Conservation (phyloP, 2,113 vertebrate genomes). For the Micronycteris hirsuta region DNA sequence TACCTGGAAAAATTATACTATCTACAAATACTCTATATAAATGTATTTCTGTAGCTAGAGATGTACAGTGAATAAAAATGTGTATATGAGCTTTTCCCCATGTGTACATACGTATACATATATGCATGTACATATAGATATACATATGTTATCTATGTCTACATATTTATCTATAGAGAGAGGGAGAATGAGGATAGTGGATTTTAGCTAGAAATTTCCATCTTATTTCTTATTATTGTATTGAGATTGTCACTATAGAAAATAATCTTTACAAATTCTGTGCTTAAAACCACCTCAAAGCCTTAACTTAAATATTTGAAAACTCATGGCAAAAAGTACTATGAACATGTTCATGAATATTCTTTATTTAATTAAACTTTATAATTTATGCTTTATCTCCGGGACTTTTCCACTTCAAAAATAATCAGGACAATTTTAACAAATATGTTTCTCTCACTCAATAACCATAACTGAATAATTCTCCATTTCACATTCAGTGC, state of each 20-base stretch:
- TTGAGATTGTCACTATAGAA: background rate
- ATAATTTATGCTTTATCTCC: conserved; percentile 40
- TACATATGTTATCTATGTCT: background rate
- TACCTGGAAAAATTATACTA: background rate
- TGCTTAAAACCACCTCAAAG: conserved; percentile 21
- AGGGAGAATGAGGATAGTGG: background rate
- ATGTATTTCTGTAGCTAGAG: background rate
- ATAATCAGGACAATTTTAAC: conserved; percentile 17
- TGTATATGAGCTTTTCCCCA: background rate
- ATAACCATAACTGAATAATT: background rate
- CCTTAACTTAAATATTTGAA: conserved; percentile 39
- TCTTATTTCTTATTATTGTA: background rate
- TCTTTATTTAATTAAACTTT: conserved; percentile 40
- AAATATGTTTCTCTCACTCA: conserved; percentile 30
- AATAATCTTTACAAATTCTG: background rate
- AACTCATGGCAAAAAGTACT: background rate
- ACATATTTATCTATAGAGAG: background rate
- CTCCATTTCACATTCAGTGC: conserved; percentile 22
- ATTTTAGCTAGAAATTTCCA: background rate
- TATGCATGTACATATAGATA: background rate
- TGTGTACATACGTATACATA: background rate
- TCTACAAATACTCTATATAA: background rate
- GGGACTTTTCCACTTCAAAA: conserved; percentile 37
- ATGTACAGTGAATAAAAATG: background rate
- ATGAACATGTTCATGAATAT: conserved; percentile 6